These are phyloP conservation scores for Rhizomys pruinosus DNA, from an alignment of 2,113 vertebrate species.

Conservation along the genomic window DNA sequence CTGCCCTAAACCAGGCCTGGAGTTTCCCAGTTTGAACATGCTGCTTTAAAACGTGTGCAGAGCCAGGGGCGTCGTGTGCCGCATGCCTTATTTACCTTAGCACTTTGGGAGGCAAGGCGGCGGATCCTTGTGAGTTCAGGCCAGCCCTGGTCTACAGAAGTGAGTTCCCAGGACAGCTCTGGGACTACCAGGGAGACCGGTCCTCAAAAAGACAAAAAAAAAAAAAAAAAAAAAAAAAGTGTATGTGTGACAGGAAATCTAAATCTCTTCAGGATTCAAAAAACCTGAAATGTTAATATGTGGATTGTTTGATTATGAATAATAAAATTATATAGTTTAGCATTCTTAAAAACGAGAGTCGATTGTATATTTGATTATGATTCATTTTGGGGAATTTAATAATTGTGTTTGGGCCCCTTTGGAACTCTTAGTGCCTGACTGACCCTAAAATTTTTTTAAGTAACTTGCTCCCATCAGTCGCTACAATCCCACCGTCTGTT, in stretches of 20 bases:
- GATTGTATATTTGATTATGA: not conserved
- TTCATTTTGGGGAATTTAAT: conserved; percentile 51
- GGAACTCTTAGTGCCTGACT: conserved; percentile 56
- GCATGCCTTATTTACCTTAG: too few species aligned
- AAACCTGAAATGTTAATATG: conserved; percentile 23
- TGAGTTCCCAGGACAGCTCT: too few species aligned
- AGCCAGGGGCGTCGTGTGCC: too few species aligned
- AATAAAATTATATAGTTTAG: not conserved
- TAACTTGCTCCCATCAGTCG: conserved; percentile 58
- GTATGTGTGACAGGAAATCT: too few species aligned
- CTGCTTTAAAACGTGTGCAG: not conserved
- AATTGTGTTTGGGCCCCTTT: conserved; percentile 40
- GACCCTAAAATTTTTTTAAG: conserved; percentile 61
- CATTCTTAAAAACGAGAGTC: conserved; percentile 4
- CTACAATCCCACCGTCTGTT: conserved; percentile 66
- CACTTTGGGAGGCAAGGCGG: too few species aligned
- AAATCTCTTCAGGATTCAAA: conserved; percentile 15
- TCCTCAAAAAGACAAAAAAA: too few species aligned
- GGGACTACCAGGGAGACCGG: too few species aligned
- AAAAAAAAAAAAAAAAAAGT: too few species aligned
- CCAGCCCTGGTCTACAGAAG: too few species aligned
- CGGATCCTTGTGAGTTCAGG: too few species aligned
- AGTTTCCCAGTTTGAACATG: conserved; percentile 37
- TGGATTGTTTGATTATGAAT: too few species aligned
- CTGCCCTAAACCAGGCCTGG: not conserved